These are phyloP conservation scores for Pentalonia nigronervosa DNA, from an alignment of 1,140 invertebrate genomes.

Conservation along the genomic window DNA sequence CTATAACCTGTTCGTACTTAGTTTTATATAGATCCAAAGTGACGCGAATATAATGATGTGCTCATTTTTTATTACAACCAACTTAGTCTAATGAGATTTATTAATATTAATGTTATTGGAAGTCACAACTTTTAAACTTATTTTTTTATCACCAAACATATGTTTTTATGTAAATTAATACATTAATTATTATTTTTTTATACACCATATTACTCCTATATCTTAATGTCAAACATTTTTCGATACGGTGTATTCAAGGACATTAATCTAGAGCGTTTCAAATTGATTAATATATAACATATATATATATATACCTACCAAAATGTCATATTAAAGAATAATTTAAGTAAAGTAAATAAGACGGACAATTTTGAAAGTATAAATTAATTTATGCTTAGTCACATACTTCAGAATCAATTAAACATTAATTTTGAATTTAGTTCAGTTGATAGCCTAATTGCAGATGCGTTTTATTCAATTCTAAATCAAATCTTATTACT, in stretches of 20 bases:
- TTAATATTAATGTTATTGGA: not conserved
- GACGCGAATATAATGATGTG: not conserved
- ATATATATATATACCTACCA: not conserved
- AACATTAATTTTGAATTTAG: not conserved
- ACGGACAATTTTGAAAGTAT: not conserved
- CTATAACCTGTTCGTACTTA: not conserved
- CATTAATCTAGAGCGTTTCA: constrained; percentile 31
- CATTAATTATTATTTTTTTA: not conserved
- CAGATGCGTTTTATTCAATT: not conserved
- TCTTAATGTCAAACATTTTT: not conserved
- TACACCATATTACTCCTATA: not conserved
- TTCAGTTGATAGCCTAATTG: not conserved
- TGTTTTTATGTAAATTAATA: constrained; percentile 15
- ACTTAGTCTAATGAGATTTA: not conserved
- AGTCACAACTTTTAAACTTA: not conserved
- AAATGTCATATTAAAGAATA: constrained; percentile 7
- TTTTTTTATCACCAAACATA: not conserved
- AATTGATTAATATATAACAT: no score
- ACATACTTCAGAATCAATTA: constrained; percentile 9
- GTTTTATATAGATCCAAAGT: not conserved
- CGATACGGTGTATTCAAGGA: not conserved
- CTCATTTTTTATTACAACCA: not conserved
- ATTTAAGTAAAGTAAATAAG: not conserved
- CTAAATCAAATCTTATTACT: not conserved
- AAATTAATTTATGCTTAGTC: not conserved